These are phyloP conservation scores for Podarcis cretensis DNA, from an alignment of 2,113 vertebrate genomes.

Conservation along the genomic window DNA sequence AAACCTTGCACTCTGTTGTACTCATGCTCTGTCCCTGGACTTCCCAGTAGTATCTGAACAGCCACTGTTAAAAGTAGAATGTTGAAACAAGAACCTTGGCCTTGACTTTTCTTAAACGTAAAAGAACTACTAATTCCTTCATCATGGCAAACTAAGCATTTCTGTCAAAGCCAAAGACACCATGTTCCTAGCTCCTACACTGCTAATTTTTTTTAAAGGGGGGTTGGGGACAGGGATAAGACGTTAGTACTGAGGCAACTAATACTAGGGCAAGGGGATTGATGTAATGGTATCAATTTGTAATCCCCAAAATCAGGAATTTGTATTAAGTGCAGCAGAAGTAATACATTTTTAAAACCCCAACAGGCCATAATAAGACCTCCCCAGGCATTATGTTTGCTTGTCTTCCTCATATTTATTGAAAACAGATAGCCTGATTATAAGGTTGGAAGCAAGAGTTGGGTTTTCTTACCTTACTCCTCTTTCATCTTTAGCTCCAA, in stretches of 20 bases:
- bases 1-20: not conserved
- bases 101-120: too few relatives aligned
- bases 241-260: not conserved
- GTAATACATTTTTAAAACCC: not conserved
- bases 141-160: not conserved
- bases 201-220: not conserved
- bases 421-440: not conserved
- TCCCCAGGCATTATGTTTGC: not conserved
- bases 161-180: not conserved
- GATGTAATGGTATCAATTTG: not conserved
- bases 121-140: not conserved
- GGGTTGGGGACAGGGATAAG: not conserved
- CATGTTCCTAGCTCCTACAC: not conserved
- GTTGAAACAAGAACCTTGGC: too few relatives aligned
- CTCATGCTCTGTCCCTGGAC: not conserved
- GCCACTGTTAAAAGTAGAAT: too few relatives aligned
- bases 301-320: not conserved
- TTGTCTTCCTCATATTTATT: not conserved
- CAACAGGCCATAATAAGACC: too few relatives aligned
- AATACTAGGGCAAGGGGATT: not conserved
- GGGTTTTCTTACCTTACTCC: not conserved
- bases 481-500: not conserved
- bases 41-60: not conserved
- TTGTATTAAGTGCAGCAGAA: not conserved
- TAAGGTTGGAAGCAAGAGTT: not conserved